Base-by-base conservation (phyloP, 2,888 invertebrate species). In the Drosophila subquinaria region DNA sequence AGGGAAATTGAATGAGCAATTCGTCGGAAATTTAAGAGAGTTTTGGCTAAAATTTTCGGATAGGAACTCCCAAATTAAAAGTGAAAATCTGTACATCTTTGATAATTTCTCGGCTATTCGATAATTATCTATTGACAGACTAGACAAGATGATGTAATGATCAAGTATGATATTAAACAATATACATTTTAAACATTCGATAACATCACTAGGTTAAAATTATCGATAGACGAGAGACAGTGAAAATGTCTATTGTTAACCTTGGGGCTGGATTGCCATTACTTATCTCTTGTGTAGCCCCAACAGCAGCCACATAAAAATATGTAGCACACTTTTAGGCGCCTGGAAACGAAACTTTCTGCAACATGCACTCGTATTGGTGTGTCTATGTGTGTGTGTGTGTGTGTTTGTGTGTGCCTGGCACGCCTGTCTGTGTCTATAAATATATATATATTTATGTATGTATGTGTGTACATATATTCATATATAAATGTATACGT, bases 241-340 rank as follows among this genome's bases (percentile, higher is more conserved):
- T 20, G 35, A 15, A 47, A 9, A 45, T 40, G 15, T 64, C 53
- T 36, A 51, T 62, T 60, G 60, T 50, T 76, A 72, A 68, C 71
- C 75, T 76, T 75, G 60, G 45, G 36, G 11, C 42, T 43, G 51
- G 1, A 42, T 47, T 63, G 45, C 33, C 23, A 51, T 48, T 55
- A 40, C 38, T 65, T 45, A 56, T 48, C 38, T n/a, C 50, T 55
- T 30, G 35, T 51, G 51, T 38, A 57, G 65, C 40, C 23, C 15
- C 40, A 55, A 53, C 60, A 55, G 60, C 60, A 33, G 48, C 55
- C 53, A 36, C 53, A 45, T 30, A 43, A 50, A 53, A 9, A 42
- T 56, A 69, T 69, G 64, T 65, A 69, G 74, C 66, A 74, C 74
- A 70, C 66, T 69, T 69, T 66, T 30, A 51, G 62, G 74, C 65